Percentiles rank a stretch among this genome's conserved stretches.
Conservation (phyloP, 2,113 vertebrate species). For the Neomonachus schauinslandi region DNA sequence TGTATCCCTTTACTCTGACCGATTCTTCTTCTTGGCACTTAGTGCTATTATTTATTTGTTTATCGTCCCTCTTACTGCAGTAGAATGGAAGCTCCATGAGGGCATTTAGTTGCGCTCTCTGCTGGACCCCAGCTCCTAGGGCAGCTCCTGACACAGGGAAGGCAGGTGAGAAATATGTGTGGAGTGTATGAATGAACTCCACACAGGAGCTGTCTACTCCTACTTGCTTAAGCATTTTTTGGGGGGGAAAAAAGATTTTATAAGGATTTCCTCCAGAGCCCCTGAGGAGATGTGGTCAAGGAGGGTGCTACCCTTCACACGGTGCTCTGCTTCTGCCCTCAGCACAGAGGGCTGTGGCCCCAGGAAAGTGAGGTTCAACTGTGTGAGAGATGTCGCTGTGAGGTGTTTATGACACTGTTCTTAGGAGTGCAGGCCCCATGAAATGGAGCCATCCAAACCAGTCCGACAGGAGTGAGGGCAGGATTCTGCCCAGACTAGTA, state of each 20-base stretch:
- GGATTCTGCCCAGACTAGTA: neutral
- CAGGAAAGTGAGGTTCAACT: neutral
- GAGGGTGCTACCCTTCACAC: rapidly evolving
- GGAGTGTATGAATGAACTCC: neutral
- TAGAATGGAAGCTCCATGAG: neutral
- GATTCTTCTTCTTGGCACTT: neutral
- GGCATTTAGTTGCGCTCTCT: neutral
- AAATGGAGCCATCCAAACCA: conserved; percentile 29
- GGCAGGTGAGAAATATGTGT: neutral
- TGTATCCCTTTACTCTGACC: neutral
- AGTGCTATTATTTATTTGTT: neutral
- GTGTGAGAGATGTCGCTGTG: neutral
- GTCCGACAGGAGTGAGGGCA: neutral
- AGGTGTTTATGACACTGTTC: neutral
- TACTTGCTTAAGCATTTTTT: neutral
- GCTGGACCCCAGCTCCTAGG: neutral
- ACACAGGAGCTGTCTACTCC: neutral
- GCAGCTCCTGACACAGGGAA: neutral
- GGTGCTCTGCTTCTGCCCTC: neutral
- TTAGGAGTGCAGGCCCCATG: neutral
- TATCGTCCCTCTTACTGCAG: neutral
- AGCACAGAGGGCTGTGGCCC: neutral
- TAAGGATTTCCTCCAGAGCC: neutral
- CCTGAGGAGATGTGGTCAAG: neutral
- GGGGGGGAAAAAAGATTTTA: neutral